Percentiles rank a stretch among this genome's conserved stretches.
These are phyloP conservation scores for Atta cephalotes DNA, from an alignment of 1,140 invertebrate species.

Conservation along the genomic window DNA sequence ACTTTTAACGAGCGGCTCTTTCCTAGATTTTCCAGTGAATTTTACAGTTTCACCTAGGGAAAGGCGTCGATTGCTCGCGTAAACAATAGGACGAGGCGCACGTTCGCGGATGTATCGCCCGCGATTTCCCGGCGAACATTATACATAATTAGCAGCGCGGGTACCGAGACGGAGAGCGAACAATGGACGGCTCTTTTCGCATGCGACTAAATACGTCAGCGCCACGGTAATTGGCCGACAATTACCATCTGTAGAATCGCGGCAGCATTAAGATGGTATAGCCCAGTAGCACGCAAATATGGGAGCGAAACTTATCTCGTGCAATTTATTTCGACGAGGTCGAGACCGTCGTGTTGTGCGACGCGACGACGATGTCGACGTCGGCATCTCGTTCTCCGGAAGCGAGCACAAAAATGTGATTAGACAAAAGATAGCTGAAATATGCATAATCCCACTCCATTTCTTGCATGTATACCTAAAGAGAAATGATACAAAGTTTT, in stretches of 20 bases:
- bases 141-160: constrained; percentile 78
- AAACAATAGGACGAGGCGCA: constrained; percentile 45
- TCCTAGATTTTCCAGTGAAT: constrained; percentile 42
- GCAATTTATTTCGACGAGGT: constrained; percentile 73
- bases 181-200: constrained; percentile 80
- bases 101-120: constrained; percentile 59
- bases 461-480: not conserved
- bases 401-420: constrained; percentile 2
- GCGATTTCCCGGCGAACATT: constrained; percentile 72
- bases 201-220: constrained; percentile 80
- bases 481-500: not conserved
- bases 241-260: constrained; percentile 75
- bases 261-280: constrained; percentile 37
- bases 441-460: not conserved
- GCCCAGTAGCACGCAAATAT: constrained; percentile 54
- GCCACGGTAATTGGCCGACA: constrained; percentile 80
- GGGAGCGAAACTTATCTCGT: constrained; percentile 69
- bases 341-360: constrained; percentile 59
- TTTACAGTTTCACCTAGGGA: constrained; percentile 37
- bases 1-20: constrained; percentile 42
- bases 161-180: constrained; percentile 70
- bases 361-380: constrained; percentile 10
- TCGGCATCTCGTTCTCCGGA: not conserved
- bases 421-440: constrained; percentile 18
- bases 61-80: constrained; percentile 21